phyloP scores from a whole-genome alignment of 92 coral and sea anemone species.

The Nematostella vectensis region DNA sequence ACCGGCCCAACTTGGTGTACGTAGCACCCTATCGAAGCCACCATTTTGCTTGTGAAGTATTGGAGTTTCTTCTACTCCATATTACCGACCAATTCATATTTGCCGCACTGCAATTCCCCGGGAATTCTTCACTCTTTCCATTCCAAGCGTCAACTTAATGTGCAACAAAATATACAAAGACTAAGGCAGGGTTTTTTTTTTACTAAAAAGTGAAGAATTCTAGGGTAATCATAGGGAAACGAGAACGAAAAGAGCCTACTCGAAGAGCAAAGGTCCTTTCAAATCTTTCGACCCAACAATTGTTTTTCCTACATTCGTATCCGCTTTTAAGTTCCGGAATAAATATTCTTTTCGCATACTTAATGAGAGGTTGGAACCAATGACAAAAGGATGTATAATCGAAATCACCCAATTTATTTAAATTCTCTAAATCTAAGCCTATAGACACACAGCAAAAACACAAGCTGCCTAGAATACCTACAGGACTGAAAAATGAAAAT shows the following conservation, averaged over 20 bases:
- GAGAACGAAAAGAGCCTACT: slow-evolving; percentile 22
- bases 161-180: not conserved
- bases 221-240: not conserved
- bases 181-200: too few species aligned
- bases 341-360: slow-evolving; percentile 61
- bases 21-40: slow-evolving; percentile 6
- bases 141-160: not conserved
- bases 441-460: not conserved
- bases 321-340: slow-evolving; percentile 96
- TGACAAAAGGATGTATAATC: slow-evolving; percentile 29
- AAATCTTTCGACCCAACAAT: slow-evolving; percentile 33
- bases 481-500: too few species aligned
- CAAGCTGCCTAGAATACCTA: too few species aligned
- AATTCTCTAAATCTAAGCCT: slow-evolving; percentile 47
- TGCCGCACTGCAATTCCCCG: slow-evolving; percentile 8
- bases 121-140: slow-evolving; percentile 14
- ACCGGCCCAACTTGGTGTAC: too few species aligned
- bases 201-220: too few species aligned
- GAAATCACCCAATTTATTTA: slow-evolving; percentile 68
- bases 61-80: slow-evolving; percentile 8
- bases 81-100: slow-evolving; percentile 15
- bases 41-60: slow-evolving; percentile 25
- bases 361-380: slow-evolving; percentile 53
- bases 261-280: slow-evolving; percentile 40
- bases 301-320: slow-evolving; percentile 69